Conservation (phyloP, 2,797 vertebrate genomes). For the Botia almorhae region DNA sequence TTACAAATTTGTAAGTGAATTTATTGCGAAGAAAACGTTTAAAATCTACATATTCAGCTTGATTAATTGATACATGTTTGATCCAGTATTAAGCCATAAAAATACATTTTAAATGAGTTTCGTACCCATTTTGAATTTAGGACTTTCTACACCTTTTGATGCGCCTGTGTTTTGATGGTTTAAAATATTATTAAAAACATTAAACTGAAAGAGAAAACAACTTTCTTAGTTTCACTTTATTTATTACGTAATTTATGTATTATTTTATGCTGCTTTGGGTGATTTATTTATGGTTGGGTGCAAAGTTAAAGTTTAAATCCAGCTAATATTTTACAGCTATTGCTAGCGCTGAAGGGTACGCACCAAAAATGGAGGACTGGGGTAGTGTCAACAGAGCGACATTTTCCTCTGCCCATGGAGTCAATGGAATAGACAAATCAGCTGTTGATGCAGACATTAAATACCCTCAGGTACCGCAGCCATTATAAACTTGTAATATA, state of each 20-base stretch:
- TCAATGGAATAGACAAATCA: constrained; percentile 92
- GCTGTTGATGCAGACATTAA: constrained; percentile 90
- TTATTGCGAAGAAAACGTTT: not conserved
- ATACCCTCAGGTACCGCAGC: constrained; percentile 88
- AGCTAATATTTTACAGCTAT: constrained; percentile 78
- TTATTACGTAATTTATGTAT: not conserved
- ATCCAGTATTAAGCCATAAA: not conserved
- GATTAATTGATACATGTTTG: not conserved
- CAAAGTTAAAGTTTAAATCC: not conserved
- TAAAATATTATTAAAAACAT: not conserved
- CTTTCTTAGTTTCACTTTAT: not conserved
- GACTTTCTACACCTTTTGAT: not conserved
- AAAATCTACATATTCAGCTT: not conserved
- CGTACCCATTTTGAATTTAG: no score
- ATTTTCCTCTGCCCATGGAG: constrained; percentile 82
- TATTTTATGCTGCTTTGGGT: not conserved
- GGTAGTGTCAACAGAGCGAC: constrained; percentile 84
- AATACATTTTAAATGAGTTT: not conserved
- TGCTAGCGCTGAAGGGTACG: constrained; percentile 86
- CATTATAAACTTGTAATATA: not conserved
- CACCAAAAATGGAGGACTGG: constrained; percentile 96
- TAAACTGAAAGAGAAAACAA: not conserved
- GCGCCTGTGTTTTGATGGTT: not conserved
- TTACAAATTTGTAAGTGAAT: not conserved
- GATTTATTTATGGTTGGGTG: not conserved